phyloP scores from a whole-genome alignment of 1,140 invertebrate genomes.

The Amyelois transitella region DNA sequence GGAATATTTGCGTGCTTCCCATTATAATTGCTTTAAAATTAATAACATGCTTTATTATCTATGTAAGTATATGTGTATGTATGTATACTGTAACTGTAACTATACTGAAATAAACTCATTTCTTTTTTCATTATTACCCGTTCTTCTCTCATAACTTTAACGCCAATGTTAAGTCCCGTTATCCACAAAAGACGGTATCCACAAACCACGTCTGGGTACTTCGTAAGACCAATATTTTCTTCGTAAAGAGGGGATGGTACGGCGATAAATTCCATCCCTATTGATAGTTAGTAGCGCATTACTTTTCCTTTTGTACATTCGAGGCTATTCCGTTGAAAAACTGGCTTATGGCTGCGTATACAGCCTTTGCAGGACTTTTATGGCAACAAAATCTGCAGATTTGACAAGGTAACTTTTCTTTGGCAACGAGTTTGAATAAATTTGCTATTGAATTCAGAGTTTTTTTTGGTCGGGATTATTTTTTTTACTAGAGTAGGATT shows the following conservation, averaged over 20 bases:
- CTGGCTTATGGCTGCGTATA: conserved; percentile 37
- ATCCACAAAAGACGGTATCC: conserved; percentile 48
- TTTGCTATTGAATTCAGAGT: neutral
- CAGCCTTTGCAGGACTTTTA: conserved; percentile 11
- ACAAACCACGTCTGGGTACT: conserved; percentile 59
- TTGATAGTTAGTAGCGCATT: conserved; percentile 66
- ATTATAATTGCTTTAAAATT: neutral
- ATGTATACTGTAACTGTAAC: neutral
- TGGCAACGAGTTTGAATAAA: neutral
- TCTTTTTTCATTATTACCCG: neutral
- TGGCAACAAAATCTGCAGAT: neutral
- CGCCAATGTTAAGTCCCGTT: conserved; percentile 16
- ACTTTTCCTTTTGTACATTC: conserved; percentile 56
- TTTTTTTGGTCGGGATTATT: no score
- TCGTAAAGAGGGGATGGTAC: conserved; percentile 48
- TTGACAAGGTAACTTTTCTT: neutral
- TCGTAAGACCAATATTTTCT: conserved; percentile 67
- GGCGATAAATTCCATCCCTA: conserved; percentile 58
- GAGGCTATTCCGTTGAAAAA: conserved; percentile 54
- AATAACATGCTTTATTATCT: neutral
- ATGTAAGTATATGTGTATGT: neutral
- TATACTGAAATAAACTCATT: neutral
- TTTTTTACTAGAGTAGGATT: no score
- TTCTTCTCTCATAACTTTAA: conserved; percentile 11
- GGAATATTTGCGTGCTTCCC: no score